These are phyloP conservation scores for Forbesichthys agassizii DNA, from an alignment of 2,113 vertebrate genomes.

Conservation along the genomic window DNA sequence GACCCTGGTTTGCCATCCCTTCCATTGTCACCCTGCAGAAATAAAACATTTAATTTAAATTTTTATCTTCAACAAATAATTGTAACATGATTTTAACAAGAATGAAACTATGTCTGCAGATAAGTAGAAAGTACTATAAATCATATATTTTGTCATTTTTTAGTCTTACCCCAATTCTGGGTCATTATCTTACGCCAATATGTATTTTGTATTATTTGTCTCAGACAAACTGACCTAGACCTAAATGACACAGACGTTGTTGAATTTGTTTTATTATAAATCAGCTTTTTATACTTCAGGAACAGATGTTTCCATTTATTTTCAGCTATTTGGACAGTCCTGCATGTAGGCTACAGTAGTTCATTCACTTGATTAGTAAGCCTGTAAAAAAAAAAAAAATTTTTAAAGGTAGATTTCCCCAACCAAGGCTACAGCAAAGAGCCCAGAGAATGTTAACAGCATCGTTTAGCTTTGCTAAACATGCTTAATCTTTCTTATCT, in stretches of 20 bases:
- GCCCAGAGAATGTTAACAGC: slow-evolving; percentile 53
- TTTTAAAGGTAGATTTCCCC: slow-evolving; percentile 74
- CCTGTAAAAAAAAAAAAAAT: slow-evolving; percentile 15
- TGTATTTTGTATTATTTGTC: not conserved
- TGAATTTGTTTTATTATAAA: too few species aligned
- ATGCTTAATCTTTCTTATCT: too few species aligned
- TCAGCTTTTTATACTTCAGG: too few species aligned
- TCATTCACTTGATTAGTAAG: slow-evolving; percentile 53
- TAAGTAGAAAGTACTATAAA: not conserved
- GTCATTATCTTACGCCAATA: not conserved
- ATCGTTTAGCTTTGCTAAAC: not conserved
- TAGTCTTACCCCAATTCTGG: too few species aligned
- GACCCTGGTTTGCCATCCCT: slow-evolving; percentile 76
- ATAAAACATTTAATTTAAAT: not conserved
- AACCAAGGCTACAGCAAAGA: slow-evolving; percentile 35
- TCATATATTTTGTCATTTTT: too few species aligned
- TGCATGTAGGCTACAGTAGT: slow-evolving; percentile 7
- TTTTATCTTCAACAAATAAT: not conserved
- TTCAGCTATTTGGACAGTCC: not conserved
- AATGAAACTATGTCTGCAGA: not conserved
- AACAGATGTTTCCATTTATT: too few species aligned
- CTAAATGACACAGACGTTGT: too few species aligned
- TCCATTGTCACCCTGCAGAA: slow-evolving; percentile 83
- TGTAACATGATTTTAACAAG: not conserved
- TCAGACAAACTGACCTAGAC: too few species aligned